Evolutionary conservation across 92 coral and sea anemone genomes (phyloP).

Genomic region (Palythoa grandiflora): DNA sequence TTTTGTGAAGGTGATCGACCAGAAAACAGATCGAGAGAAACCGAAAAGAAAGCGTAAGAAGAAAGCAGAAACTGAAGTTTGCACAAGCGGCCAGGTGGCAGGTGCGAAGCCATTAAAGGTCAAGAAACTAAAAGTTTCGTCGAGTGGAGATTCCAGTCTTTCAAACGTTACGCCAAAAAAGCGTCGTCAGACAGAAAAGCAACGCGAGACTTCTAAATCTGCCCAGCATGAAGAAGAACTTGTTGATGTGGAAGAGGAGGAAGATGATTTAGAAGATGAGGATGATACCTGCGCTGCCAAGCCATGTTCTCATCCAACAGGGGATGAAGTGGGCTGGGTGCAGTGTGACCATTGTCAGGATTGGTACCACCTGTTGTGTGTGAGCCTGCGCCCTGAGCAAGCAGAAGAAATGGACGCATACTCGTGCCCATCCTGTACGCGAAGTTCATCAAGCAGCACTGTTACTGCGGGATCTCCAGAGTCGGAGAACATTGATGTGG

Average conservation of each 20-base stretch:
- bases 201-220: slow-evolving; percentile 31
- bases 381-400: slow-evolving; percentile 83
- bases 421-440: slow-evolving; percentile 74
- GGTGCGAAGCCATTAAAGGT: slow-evolving; percentile 5
- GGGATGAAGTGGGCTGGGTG: slow-evolving; percentile 99
- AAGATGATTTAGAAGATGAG: slow-evolving; percentile 87
- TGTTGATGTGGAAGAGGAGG: slow-evolving; percentile 80
- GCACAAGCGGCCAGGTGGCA: slow-evolving; percentile 17
- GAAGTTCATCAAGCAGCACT: slow-evolving; percentile 61
- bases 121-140: slow-evolving; percentile 36
- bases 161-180: slow-evolving; percentile 71
- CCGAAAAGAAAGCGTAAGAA: slow-evolving; percentile 92
- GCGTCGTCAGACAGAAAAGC: slow-evolving; percentile 72
- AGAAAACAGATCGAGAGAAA: slow-evolving; percentile 82
- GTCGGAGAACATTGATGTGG: slow-evolving; percentile 93
- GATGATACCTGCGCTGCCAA: slow-evolving; percentile 92
- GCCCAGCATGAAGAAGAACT: slow-evolving; percentile 69
- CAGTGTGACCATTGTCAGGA: slow-evolving; percentile 95
- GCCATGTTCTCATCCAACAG: slow-evolving; percentile 87
- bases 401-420: slow-evolving; percentile 96
- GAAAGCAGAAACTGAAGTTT: slow-evolving; percentile 71
- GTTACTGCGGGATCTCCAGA: slow-evolving; percentile 85
- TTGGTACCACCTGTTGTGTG: slow-evolving; percentile 93
- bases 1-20: slow-evolving; percentile 69
- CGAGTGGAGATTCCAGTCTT: slow-evolving; percentile 46